Percentiles rank a stretch among this genome's conserved stretches.
These are phyloP conservation scores for Eidolon helvum DNA, from an alignment of 2,113 vertebrate genomes.

Conservation along the genomic window DNA sequence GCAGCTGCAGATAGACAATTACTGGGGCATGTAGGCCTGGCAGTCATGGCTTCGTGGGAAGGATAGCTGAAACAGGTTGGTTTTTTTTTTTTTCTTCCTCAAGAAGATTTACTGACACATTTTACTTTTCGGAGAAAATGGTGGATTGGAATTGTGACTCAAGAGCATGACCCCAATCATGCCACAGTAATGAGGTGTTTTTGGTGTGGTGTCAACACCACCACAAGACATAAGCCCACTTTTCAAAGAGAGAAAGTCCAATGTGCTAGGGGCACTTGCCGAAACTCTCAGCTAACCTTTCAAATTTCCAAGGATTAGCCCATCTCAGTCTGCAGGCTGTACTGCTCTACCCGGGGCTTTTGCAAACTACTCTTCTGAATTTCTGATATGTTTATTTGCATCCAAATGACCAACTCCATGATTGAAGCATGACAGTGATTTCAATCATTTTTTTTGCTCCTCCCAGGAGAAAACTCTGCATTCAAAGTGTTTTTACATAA, in stretches of 20 bases:
- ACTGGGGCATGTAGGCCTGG: not conserved
- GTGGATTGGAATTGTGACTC: not conserved
- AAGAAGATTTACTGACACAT: not conserved
- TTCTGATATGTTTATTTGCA: not conserved
- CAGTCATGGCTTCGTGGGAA: not conserved
- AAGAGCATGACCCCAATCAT: not conserved
- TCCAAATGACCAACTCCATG: not conserved
- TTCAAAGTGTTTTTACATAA: conserved; percentile 7
- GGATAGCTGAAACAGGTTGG: not conserved
- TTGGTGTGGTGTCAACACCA: not conserved
- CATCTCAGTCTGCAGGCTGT: no score
- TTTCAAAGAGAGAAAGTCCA: not conserved
- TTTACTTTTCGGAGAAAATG: not conserved
- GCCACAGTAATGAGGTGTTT: not conserved
- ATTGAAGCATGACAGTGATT: not conserved
- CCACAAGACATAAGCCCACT: not conserved
- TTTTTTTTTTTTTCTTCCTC: not conserved
- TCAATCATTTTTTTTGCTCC: not conserved
- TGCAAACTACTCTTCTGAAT: not conserved
- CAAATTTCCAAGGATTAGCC: not conserved
- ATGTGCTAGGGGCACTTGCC: rapidly evolving
- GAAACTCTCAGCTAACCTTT: not conserved
- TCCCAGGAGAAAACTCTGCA: not conserved
- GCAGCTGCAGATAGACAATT: conserved; percentile 10
- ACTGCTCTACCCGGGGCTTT: not conserved